Evolutionary conservation across 2,113 vertebrate species (phyloP).

Genomic region (Anoura caudifer): DNA sequence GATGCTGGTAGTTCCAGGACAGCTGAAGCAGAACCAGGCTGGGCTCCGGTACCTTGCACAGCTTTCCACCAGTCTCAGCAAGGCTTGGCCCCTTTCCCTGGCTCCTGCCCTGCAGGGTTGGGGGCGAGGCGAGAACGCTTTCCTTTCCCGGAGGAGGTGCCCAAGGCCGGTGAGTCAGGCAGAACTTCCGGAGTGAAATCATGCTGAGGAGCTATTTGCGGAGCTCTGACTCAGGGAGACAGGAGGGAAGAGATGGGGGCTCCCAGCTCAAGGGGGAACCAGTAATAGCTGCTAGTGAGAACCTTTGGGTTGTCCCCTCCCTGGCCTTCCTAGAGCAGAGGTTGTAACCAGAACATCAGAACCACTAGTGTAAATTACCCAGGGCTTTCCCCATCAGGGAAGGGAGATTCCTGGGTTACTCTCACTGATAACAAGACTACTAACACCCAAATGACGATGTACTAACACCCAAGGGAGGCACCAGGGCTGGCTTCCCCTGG

Average conservation of each 20-base stretch:
- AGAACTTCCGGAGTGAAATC: constrained; percentile 24
- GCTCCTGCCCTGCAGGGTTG: background rate
- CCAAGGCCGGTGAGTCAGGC: constrained; percentile 15
- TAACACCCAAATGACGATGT: background rate
- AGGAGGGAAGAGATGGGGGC: background rate
- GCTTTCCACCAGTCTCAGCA: background rate
- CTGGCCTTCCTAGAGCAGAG: background rate
- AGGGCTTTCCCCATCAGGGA: constrained; percentile 26
- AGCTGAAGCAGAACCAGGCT: background rate
- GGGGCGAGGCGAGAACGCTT: background rate
- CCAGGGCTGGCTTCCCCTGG: background rate
- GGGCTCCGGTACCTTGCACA: background rate
- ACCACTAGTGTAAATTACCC: background rate
- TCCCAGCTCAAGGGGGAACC: background rate
- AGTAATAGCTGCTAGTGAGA: background rate
- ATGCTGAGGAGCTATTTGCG: background rate
- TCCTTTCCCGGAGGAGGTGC: background rate
- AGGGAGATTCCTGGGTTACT: constrained; percentile 10
- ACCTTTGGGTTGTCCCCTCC: background rate
- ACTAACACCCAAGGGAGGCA: background rate
- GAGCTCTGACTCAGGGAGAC: constrained; percentile 44
- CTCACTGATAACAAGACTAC: background rate
- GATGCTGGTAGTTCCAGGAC: background rate
- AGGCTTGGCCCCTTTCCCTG: constrained; percentile 26
- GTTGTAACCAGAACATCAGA: background rate